Conservation (phyloP, 2,113 vertebrate genomes). For the Sphyrna mokarran region DNA sequence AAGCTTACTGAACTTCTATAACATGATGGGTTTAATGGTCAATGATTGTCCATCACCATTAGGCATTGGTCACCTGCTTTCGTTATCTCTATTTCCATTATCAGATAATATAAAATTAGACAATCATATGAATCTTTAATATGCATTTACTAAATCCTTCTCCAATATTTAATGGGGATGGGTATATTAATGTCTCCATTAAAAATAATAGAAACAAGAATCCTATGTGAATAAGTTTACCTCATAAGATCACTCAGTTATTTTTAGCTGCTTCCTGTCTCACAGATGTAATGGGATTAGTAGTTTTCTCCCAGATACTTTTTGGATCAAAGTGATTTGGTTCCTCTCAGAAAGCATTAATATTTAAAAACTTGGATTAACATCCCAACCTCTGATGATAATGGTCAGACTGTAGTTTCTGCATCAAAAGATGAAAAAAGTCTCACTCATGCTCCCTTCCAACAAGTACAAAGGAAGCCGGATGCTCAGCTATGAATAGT, state of each 20-base stretch:
- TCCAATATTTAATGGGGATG: background rate
- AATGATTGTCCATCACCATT: background rate
- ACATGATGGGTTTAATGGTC: background rate
- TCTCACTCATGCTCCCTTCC: background rate
- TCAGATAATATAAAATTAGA: background rate
- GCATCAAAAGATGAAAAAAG: background rate
- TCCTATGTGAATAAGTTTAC: background rate
- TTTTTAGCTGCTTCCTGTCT: background rate
- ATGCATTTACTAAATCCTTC: background rate
- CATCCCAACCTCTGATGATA: background rate
- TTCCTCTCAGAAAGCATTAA: background rate
- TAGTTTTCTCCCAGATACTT: background rate
- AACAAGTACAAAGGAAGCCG: background rate
- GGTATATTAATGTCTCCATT: background rate
- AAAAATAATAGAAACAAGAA: background rate
- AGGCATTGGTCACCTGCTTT: background rate
- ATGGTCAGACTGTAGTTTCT: too few relatives aligned
- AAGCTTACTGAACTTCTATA: background rate
- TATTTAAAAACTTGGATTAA: background rate
- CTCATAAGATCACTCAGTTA: background rate
- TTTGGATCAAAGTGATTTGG: background rate
- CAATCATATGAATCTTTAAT: background rate
- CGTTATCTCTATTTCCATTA: background rate
- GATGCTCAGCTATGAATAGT: background rate
- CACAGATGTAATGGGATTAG: background rate